Evolutionary conservation across 53 echinoderm and acorn worm species (phyloP), one percentile per base, ranked within the genome.

Genomic region (Stichopus horrens): DNA sequence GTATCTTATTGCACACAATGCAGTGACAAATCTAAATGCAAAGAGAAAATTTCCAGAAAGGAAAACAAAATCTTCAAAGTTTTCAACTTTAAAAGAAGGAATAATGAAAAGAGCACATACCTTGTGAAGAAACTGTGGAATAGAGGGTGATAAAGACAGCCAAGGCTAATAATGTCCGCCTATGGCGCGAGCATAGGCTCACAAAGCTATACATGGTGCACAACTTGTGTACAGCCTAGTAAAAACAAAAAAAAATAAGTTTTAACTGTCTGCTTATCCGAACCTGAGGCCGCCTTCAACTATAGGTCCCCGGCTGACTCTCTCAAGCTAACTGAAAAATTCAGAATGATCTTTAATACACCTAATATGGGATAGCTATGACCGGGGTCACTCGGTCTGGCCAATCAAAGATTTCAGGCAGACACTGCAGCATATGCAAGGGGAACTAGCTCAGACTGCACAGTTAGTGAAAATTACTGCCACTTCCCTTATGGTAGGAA

Each of bases 121-220:
- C 86, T 37, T 93, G 93, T 55, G 93, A 91, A 22, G 73, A 53
- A 66, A 90, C 65, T 81, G 79, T 55, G n/a, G 90, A 52, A 54
- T 82, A 74, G 23, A 88, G 23, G 19, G 91, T 83, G 23, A 87
- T 63, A 53, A 94, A 89, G 59, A 92, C 88, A 65, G 79, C 53
- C 74, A 92, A 53, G 13, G 89, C 89, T 89, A 94, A 88, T 21
- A 94, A 76, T 79, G 68, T 86, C 90, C 94, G 88, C 92, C 94
- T 94, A 73, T 88, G 90, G 90, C 88, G 94, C 77, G 79, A 59
- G 57, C 88, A 74, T 86, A 92, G 91, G 77, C 87, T 89, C 88
- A 93, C 92, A 92, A 93, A 95, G 95, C 90, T 93, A 92, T 95
- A 93, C 95, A 95, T 95, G 85, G 76, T 91, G 93, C 90, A 93